Evolutionary conservation across 2,113 vertebrate genomes (phyloP), one percentile per base, ranked within the genome.

Genomic region (Lamprotornis superbus): DNA sequence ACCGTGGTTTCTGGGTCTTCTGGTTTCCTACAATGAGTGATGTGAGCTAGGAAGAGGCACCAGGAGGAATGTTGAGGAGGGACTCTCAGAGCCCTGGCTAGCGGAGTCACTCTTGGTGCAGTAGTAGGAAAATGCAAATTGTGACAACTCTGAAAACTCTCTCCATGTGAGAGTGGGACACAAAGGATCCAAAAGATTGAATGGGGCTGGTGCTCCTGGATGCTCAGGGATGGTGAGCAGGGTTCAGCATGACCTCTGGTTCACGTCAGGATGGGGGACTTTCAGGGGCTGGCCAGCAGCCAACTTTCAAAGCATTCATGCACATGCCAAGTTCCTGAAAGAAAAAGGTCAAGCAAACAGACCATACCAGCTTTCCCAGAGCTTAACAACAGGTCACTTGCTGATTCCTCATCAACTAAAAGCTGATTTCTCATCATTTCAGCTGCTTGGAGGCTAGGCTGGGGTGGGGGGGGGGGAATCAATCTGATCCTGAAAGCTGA

Each of bases 271-370:
- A 15, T 7, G 6, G 16, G 16, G 27, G 44, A 63, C 33, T 12
- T 8, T 19, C 6, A 5, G 39, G 39, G 23, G 28, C 52, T 87
- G 60, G 69, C 80, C 44, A 53, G 69, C 2, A 2, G 61, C 16
- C 4, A 30, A 10, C 46, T 83, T n/a, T 27, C 22, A 35, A 39
- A 87, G 25, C 18, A 10, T 19, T 73, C 25, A 3, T 5, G 31
- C 0, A 0, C n/a, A 28, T 44, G 56, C 50, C 31, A 44, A 23
- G 42, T 80, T 96, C 60, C 76, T 67, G 14, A 55, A 86, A 63
- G 33, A 11, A 61, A 91, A 86, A 94, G 55, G 89, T 74, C 73
- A 81, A 65, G 71, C 64, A 95, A 93, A 94, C 56, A 77, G 74
- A 92, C 55, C 11, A 14, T 7, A 50, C 14, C 49, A 28, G 78